Conservation (phyloP, 2,797 vertebrate species). For the Acridotheres tristis region DNA sequence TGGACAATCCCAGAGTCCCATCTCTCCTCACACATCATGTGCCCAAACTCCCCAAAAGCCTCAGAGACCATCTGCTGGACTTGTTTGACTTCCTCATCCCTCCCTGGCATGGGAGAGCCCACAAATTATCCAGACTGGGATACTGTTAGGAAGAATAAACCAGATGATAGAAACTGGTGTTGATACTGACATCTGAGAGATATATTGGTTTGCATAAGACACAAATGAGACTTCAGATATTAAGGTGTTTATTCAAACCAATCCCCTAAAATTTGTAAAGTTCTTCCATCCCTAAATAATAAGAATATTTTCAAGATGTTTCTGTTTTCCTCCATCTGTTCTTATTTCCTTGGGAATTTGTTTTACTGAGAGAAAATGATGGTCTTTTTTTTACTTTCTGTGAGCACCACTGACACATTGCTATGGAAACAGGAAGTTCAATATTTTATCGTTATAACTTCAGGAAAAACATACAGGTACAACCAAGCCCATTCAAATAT, state of each 20-base stretch:
- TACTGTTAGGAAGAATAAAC: not conserved
- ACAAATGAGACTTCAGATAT: not conserved
- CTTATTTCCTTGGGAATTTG: slow-evolving; percentile 28
- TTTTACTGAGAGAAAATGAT: slow-evolving; percentile 17
- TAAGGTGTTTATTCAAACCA: not conserved
- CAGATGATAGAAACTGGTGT: not conserved
- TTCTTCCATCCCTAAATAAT: not conserved
- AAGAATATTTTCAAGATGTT: not conserved
- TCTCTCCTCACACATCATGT: not conserved
- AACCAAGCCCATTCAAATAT: not conserved
- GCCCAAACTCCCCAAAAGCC: not conserved
- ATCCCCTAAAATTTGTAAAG: not conserved
- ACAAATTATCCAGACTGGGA: not conserved
- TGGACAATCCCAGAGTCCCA: not conserved
- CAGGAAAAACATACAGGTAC: slow-evolving; percentile 3
- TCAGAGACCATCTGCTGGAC: not conserved
- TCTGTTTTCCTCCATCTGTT: slow-evolving; percentile 32
- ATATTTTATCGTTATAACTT: slow-evolving; percentile 18
- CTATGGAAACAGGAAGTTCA: slow-evolving; percentile 53
- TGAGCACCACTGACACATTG: not conserved
- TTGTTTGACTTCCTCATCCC: not conserved
- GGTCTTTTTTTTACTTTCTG: slow-evolving; percentile 39
- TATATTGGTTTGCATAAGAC: not conserved
- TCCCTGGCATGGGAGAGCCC: not conserved
- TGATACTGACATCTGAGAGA: not conserved